Percentiles rank a stretch among this genome's conserved stretches.
These are phyloP conservation scores for Chaenodraco wilsoni DNA, from an alignment of 2,797 vertebrate genomes.

Conservation along the genomic window DNA sequence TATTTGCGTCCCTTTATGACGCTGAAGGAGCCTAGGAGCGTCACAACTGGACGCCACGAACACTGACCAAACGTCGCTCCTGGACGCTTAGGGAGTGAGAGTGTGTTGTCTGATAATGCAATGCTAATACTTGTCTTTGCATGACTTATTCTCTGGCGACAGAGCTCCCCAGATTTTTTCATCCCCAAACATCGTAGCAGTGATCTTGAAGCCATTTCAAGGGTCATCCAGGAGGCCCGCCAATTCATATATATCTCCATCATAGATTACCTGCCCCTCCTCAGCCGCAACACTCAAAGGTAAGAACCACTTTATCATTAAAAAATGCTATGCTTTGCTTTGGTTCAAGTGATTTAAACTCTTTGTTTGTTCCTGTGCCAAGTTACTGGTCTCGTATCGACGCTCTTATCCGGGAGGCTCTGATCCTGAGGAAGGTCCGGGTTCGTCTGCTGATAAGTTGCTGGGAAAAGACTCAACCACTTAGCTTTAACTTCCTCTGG, in stretches of 20 bases:
- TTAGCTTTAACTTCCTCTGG: conserved; percentile 95
- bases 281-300: conserved; percentile 85
- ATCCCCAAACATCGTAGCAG: conserved; percentile 91
- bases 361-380: conserved; percentile 38
- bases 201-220: conserved; percentile 93
- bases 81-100: too few relatives aligned
- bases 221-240: conserved; percentile 89
- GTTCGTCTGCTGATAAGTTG: conserved; percentile 94
- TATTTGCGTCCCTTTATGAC: too few relatives aligned
- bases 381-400: conserved; percentile 97
- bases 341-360: conserved; percentile 28
- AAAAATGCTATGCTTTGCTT: conserved; percentile 10
- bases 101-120: not conserved
- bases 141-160: conserved; percentile 43
- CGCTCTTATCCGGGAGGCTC: conserved; percentile 91
- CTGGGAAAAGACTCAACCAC: conserved; percentile 91
- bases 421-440: conserved; percentile 90
- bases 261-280: conserved; percentile 91
- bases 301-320: conserved; percentile 66
- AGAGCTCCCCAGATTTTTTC: conserved; percentile 95
- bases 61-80: too few relatives aligned
- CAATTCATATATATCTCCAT: conserved; percentile 94
- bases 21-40: too few relatives aligned
- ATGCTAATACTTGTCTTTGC: conserved; percentile 1
- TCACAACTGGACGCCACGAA: too few relatives aligned